Evolutionary conservation across 2,888 invertebrate genomes (phyloP).

Genomic region (Drosophila neotestacea): DNA sequence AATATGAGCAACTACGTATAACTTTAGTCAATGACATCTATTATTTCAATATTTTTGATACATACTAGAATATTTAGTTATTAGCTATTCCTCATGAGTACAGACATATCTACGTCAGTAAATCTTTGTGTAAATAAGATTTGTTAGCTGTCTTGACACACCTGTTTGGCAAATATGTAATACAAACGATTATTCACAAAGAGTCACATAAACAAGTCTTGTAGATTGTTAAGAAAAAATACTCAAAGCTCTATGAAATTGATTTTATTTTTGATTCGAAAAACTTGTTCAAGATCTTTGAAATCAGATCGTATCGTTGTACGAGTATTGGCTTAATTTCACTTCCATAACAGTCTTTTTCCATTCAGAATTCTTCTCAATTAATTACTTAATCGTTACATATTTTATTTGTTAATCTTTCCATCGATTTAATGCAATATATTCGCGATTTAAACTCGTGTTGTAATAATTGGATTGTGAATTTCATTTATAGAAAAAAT

Average conservation of each 20-base stretch:
- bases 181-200: slow-evolving; percentile 7
- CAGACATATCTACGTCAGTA: slow-evolving; percentile 8
- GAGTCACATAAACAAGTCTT: slow-evolving; percentile 10
- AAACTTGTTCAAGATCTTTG: background rate
- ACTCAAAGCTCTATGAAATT: background rate
- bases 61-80: background rate
- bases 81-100: slow-evolving; percentile 9
- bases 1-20: background rate
- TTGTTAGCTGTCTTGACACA: slow-evolving; percentile 36
- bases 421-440: slow-evolving; percentile 2
- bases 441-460: slow-evolving; percentile 1
- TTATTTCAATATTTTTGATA: background rate
- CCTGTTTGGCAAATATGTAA: slow-evolving; percentile 48
- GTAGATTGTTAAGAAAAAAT: background rate
- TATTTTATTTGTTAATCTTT: slow-evolving; percentile 1
- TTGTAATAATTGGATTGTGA: slow-evolving; percentile 3
- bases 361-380: background rate
- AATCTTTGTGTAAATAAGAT: slow-evolving; percentile 19
- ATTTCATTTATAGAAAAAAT: slow-evolving; percentile 1
- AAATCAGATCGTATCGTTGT: background rate
- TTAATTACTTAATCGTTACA: background rate
- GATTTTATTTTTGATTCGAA: slow-evolving; percentile 1
- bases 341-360: background rate
- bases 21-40: background rate
- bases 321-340: background rate